Base-by-base conservation (phyloP, 2,888 invertebrate genomes). In the Agelastica alni region DNA sequence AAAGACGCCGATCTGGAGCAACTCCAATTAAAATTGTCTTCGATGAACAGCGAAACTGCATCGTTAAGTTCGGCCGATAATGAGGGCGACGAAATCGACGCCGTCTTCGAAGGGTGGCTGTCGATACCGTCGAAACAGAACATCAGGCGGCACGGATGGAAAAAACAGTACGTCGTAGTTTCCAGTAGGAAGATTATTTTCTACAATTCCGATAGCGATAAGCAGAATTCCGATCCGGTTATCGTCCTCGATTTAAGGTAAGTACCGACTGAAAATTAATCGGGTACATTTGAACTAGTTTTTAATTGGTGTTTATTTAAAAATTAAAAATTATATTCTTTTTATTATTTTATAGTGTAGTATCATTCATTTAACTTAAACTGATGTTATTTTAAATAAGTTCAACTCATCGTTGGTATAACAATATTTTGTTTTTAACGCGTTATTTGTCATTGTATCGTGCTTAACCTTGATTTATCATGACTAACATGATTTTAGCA, bases 1-100 rank as follows among this genome's bases (percentile, higher is more conserved):
- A 97, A 96, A 77, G 96, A 97, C 74, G 93, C 90, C 0, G 96
- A 97, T 79, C 93, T 97, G 60, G 96, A 97, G 78, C 91, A 93
- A 73, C 78, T 96, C 34, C 89, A 91, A 72, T 88, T 91, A 76
- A 93, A 93, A 75, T 79, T 96, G 47, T 86, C 89, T 3, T 83
- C 87, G 2, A 75, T 89, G 28, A 89, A 88, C 60, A 87, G 88
- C 66, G 96, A 96, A 78, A 93, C 94, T 0, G 92, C 93, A 1
- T 95, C 94, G 2, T 83, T 96, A 57, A 93, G 93, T 58, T 95
- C 94, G 7, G 91, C 91, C 3, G 93, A 93, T 72, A 91, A 91
- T 47, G 93, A 93, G 69, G 90, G 63, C 10, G 87, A 91, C 70
- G 88, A 84, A 75, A 75, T 75, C 72, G 90, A 90, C 71, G 85